Percentiles rank a stretch among this genome's conserved stretches.
Evolutionary conservation across 2,888 invertebrate species (phyloP).

Genomic region (Eupithecia dodoneata): DNA sequence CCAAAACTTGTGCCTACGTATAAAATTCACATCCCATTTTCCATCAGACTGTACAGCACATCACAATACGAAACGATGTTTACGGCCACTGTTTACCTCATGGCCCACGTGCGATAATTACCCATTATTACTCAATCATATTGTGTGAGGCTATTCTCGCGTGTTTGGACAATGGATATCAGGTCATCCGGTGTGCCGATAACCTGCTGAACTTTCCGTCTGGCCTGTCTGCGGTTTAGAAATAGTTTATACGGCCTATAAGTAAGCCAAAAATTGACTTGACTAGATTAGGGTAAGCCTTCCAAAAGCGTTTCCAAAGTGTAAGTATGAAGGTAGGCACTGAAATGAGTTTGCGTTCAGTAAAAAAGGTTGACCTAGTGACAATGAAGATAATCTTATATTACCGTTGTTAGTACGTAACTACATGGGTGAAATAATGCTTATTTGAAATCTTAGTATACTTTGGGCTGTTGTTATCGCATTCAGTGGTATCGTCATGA

Average conservation of each 20-base stretch:
- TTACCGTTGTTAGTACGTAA: too few species aligned
- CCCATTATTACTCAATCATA: constrained; percentile 74
- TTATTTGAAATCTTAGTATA: not conserved
- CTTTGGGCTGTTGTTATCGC: too few species aligned
- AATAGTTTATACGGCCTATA: not conserved
- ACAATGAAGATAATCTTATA: not conserved
- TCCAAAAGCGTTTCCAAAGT: not conserved
- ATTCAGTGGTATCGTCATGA: too few species aligned
- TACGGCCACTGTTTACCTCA: constrained; percentile 58
- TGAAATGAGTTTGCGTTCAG: not conserved
- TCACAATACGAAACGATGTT: constrained; percentile 47
- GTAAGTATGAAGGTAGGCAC: not conserved
- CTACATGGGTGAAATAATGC: not conserved
- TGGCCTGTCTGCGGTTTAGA: constrained; percentile 18
- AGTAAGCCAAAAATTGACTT: not conserved
- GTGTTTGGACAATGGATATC: constrained; percentile 63
- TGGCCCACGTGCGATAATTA: constrained; percentile 71
- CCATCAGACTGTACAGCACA: constrained; percentile 21
- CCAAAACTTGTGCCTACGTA: not conserved
- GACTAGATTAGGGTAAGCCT: not conserved
- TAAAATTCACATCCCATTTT: constrained; percentile 12
- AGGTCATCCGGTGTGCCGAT: constrained; percentile 49
- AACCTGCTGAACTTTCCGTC: constrained; percentile 26
- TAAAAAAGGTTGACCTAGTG: not conserved
- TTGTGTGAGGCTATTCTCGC: constrained; percentile 67